A percentile compares a stretch with the other conserved stretches of the same genome.
Evolutionary conservation across 2,113 vertebrate species (phyloP).

Genomic region (Litocranius walleri): DNA sequence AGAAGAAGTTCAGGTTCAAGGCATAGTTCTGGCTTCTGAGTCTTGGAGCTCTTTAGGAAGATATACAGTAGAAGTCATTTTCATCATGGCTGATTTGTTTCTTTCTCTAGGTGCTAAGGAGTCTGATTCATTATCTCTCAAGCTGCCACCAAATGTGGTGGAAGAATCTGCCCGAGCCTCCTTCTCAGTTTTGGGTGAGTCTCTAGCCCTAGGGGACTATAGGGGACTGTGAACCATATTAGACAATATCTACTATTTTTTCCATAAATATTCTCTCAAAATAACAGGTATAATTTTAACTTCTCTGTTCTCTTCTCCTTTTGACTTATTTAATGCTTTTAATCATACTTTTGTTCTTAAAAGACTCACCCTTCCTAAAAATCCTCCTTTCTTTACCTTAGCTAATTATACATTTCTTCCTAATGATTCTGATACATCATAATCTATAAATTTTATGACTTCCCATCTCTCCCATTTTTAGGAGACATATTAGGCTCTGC

Average conservation of each 20-base stretch:
- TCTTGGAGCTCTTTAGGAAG: not conserved
- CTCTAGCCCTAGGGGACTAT: not conserved
- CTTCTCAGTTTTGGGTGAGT: constrained; percentile 79
- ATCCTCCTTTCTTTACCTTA: not conserved
- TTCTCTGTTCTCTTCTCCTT: not conserved
- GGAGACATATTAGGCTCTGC: constrained; percentile 89
- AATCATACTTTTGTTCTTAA: not conserved
- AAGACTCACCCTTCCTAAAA: not conserved
- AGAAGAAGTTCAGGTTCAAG: not conserved
- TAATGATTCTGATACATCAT: not conserved
- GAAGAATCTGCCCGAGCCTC: constrained; percentile 76
- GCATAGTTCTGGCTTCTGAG: not conserved
- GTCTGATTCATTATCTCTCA: constrained; percentile 53
- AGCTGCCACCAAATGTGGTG: constrained; percentile 74
- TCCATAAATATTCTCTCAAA: constrained; percentile 23
- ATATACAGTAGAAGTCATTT: not conserved
- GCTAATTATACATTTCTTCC: not conserved
- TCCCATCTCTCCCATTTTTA: constrained; percentile 58
- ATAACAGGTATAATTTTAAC: not conserved
- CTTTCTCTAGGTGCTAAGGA: constrained; percentile 55
- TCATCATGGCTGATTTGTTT: not conserved
- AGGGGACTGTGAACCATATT: not conserved
- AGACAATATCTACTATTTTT: not conserved
- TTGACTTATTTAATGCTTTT: not conserved
- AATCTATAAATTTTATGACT: not conserved